Evolutionary conservation across 2,888 invertebrate species (phyloP), one percentile per base, ranked within the genome.

Genomic region (Xestia xanthographa): DNA sequence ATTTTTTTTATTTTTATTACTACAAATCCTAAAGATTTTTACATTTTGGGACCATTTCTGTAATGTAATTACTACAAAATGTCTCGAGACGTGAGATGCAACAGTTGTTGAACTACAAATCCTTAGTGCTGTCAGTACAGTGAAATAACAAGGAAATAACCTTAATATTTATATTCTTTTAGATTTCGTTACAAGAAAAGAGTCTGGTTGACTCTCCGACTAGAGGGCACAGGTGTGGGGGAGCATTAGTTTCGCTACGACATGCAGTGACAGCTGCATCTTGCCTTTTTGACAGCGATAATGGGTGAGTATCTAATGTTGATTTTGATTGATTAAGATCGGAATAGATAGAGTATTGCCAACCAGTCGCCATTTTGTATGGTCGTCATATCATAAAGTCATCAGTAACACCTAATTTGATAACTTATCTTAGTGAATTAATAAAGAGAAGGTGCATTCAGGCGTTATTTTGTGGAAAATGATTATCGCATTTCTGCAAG

Each of bases 181-280:
- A 91, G 91, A 80, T 88, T 65, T 91, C 91, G 1, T 41, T 91
- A 2, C 91, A 91, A 83, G 70, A 77, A 29, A 14, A n/a, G 34
- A 69, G 41, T 62, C 60, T 82, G 26, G 5, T 83, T 6, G 11
- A 38, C 50, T 43, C 17, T 67, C 12, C 20, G 20, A 48, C 48
- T 48, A 48, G 48, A 48, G 48, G 48, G 20, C 48, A 48, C 20
- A 20, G 48, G 20, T 48, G 48, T 20, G 48, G 48, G 2, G 48
- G 48, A 48, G 48, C 48, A 4, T 48, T 48, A 17, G 20, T 48
- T 20, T 48, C 48, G 2, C 2, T 48, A 48, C 48, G 20, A 20
- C 48, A 48, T 48, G 48, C 48, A 20, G 48, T 48, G 48, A 48
- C 48, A 20, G 20, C 48, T 48, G 48, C 48, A 48, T 48, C 48